Evolutionary conservation across 2,888 invertebrate species (phyloP).

Genomic region (Marasmarcha lunaedactyla): DNA sequence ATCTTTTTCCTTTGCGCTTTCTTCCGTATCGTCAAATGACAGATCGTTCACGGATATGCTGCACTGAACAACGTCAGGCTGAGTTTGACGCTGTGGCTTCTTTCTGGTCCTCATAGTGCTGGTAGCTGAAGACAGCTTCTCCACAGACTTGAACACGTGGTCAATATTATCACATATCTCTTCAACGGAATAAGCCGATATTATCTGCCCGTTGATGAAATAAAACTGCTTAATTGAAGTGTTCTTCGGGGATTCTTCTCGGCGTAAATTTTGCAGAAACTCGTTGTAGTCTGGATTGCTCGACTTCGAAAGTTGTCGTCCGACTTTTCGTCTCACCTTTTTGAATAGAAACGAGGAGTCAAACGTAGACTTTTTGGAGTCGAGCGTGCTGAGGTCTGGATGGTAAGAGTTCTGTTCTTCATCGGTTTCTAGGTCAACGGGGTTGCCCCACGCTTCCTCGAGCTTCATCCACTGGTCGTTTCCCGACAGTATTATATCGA

Average conservation of each 20-base stretch:
- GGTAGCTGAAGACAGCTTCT: conserved; percentile 36
- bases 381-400: conserved; percentile 39
- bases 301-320: conserved; percentile 30
- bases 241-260: conserved; percentile 19
- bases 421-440: conserved; percentile 49
- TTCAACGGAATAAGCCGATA: conserved; percentile 47
- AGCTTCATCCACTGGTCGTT: conserved; percentile 51
- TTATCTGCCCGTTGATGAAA: conserved; percentile 38
- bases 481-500: conserved; percentile 38
- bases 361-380: conserved; percentile 41
- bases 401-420: conserved; percentile 24
- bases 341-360: conserved; percentile 48
- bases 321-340: conserved; percentile 35
- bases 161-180: conserved; percentile 50
- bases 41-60: conserved; percentile 41
- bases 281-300: conserved; percentile 35
- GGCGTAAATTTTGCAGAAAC: conserved; percentile 35
- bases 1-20: conserved; percentile 19
- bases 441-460: conserved; percentile 47
- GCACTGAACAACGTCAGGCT: conserved; percentile 42
- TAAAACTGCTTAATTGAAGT: conserved; percentile 32
- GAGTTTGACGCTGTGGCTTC: conserved; percentile 8
- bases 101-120: conserved; percentile 32
- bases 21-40: conserved; percentile 45
- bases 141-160: conserved; percentile 50